These are phyloP conservation scores for Spodoptera frugiperda DNA, from an alignment of 1,140 invertebrate species.

Conservation along the genomic window DNA sequence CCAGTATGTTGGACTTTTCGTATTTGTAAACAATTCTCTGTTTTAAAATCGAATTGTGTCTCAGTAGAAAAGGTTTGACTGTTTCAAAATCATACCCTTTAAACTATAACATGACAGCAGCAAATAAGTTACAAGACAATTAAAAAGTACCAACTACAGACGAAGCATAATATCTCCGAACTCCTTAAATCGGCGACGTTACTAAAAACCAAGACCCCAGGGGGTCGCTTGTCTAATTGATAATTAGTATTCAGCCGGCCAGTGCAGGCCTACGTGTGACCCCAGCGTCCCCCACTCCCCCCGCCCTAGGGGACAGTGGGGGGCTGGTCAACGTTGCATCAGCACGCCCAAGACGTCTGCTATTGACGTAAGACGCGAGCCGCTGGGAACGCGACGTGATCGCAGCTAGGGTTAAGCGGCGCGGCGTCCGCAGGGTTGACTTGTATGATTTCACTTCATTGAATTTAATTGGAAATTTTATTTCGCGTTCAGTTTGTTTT, in stretches of 20 bases:
- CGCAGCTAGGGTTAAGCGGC: not conserved
- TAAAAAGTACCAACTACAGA: not conserved
- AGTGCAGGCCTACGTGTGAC: constrained; percentile 69
- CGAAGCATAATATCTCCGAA: constrained; percentile 2
- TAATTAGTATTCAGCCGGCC: constrained; percentile 72
- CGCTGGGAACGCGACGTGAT: constrained; percentile 51
- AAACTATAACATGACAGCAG: not conserved
- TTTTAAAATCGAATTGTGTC: too few relatives aligned
- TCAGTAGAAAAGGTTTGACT: too few relatives aligned
- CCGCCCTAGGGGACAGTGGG: not conserved
- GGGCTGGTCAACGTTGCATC: constrained; percentile 54
- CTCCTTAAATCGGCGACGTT: constrained; percentile 28
- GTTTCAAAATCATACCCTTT: too few relatives aligned
- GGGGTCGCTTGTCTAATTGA: constrained; percentile 64
- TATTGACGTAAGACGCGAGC: constrained; percentile 58
- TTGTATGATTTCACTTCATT: constrained; percentile 4
- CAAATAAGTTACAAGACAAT: not conserved
- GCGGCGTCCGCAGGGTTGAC: not conserved
- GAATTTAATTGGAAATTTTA: constrained; percentile 35
- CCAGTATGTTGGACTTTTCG: too few relatives aligned
- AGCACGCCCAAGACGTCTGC: constrained; percentile 60
- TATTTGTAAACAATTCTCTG: too few relatives aligned
- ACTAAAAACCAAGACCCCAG: constrained; percentile 45
- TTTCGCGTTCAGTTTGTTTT: constrained; percentile 9
- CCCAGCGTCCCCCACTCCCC: not conserved